Percentiles rank a stretch among this genome's conserved stretches.
Conservation (phyloP, 2,888 invertebrate genomes). For the Sturmia bella region DNA sequence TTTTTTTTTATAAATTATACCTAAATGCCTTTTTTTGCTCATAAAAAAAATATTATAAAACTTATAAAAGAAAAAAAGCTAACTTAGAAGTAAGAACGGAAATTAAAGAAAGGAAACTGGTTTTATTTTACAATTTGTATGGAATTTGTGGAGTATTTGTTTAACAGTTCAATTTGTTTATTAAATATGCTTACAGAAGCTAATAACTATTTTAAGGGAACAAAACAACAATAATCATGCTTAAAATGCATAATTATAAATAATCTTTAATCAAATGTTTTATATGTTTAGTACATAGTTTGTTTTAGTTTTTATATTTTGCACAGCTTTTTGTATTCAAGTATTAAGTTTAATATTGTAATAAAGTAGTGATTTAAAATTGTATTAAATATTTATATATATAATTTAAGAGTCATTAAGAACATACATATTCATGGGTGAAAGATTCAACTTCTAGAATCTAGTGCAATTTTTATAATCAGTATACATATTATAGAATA, state of each 20-base stretch:
- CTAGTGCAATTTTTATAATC: constrained; percentile 18
- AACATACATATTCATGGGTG: constrained; percentile 41
- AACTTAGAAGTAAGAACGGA: constrained; percentile 2
- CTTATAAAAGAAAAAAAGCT: constrained; percentile 22
- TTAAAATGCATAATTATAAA: constrained; percentile 34
- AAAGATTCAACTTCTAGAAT: constrained; percentile 18
- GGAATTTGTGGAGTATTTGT: constrained; percentile 35
- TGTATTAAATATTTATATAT: constrained; percentile 20
- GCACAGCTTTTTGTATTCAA: constrained; percentile 21
- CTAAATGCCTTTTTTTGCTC: constrained; percentile 51
- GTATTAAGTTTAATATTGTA: constrained; percentile 15
- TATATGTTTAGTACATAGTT: background rate
- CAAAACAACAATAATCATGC: constrained; percentile 22
- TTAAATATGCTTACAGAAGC: constrained; percentile 3
- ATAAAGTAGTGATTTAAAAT: constrained; percentile 23
- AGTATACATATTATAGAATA: background rate
- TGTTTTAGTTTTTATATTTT: constrained; percentile 12
- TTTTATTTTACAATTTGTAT: constrained; percentile 19
- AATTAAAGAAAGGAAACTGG: constrained; percentile 5
- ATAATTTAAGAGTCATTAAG: constrained; percentile 43
- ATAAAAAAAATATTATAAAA: constrained; percentile 33
- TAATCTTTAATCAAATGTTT: background rate
- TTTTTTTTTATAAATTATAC: background rate
- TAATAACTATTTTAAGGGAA: background rate
- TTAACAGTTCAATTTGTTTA: background rate